Evolutionary conservation across 2,113 vertebrate genomes (phyloP), one percentile per base, ranked within the genome.

Genomic region (Melanerpes aurifrons): DNA sequence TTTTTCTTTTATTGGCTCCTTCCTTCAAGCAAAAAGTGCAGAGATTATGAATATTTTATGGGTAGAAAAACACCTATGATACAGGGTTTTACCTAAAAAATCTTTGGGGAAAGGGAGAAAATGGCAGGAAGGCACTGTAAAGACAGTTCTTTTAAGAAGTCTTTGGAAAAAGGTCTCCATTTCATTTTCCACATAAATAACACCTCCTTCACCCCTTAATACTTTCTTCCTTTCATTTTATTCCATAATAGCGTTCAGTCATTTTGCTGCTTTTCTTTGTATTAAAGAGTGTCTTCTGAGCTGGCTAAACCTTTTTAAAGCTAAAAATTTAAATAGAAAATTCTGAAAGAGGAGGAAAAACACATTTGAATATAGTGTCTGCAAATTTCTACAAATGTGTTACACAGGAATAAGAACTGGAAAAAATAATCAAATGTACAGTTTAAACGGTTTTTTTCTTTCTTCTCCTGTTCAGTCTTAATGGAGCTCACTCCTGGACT

Each of bases 21-120:
- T 97, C 82, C 82, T 97, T 97, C 94, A 97, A 97, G 86, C 31
- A 59, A 96, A 97, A 89, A 75, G 79, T 96, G 94, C 93, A 95
- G 96, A 97, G 90, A 68, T 96, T 89, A 96, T 96, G 93, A 98
- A 97, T 98, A 97, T 97, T 97, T 96, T 94, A 96, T 96, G 82
- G 87, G 48, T 54, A 95, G 72, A 59, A 95, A 87, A 96, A 82
- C 78, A 93, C 71, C 82, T 91, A 81, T n/a, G 32, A 31, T 47
- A 79, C 7, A 25, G 58, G 53, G 26, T 94, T 96, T 97, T 92
- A 89, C 91, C 87, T 89, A 75, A 32, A 87, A 88, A 94, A 93
- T 94, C 90, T 93, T 96, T 86, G 81, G 90, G 75, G 80, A 94
- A 89, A 86, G 71, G 63, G 29, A 94, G 72, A 86, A 93, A 85